These are phyloP conservation scores for Sebastes diaconus DNA, from an alignment of 2,797 vertebrate species.

Conservation along the genomic window DNA sequence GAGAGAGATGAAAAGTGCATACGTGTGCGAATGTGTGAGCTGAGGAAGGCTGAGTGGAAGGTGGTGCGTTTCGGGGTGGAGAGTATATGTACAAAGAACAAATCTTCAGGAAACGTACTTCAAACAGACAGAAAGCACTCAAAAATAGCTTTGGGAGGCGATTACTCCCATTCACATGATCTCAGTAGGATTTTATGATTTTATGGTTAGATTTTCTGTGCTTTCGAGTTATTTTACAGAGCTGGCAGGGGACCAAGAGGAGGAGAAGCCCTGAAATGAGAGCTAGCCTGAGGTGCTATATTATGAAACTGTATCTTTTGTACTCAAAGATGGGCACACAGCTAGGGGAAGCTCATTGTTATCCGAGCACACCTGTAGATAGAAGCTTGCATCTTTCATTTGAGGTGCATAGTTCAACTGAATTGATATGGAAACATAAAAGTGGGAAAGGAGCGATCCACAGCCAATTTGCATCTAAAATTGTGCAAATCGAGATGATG, in stretches of 20 bases:
- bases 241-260: neutral
- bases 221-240: conserved; percentile 24
- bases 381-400: neutral
- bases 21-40: conserved; percentile 33
- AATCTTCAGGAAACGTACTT: conserved; percentile 10
- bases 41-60: conserved; percentile 13
- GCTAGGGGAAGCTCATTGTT: neutral
- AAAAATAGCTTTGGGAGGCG: conserved; percentile 8
- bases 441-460: neutral
- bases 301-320: conserved; percentile 8
- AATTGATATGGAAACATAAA: neutral
- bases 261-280: conserved; percentile 11
- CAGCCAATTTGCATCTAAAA: neutral
- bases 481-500: neutral
- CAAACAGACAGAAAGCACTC: conserved; percentile 21
- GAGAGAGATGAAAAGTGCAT: conserved; percentile 47
- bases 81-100: conserved; percentile 17
- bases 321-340: neutral
- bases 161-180: conserved; percentile 38
- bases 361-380: conserved; percentile 5
- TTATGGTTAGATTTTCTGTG: conserved; percentile 30
- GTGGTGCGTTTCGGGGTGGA: conserved; percentile 19
- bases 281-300: neutral
- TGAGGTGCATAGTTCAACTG: neutral
- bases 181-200: conserved; percentile 21